Evolutionary conservation across 2,113 vertebrate species (phyloP).

Genomic region (Dolichallabes microphthalmus): DNA sequence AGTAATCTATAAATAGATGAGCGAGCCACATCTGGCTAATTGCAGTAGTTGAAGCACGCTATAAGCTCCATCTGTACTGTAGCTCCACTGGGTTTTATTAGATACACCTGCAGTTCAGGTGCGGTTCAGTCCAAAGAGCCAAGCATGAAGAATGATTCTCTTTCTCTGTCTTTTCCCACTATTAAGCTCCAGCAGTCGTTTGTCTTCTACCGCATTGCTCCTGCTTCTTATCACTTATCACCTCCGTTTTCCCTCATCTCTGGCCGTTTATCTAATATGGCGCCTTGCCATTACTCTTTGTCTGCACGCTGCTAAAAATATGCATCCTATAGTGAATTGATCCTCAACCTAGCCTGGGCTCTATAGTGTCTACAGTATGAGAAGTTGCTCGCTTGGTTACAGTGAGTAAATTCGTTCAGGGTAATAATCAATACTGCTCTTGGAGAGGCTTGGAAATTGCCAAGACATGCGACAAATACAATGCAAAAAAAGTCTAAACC

Average conservation of each 20-base stretch:
- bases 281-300: slow-evolving; percentile 23
- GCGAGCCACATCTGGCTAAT: slow-evolving; percentile 10
- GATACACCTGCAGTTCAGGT: slow-evolving; percentile 11
- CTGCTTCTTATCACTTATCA: slow-evolving; percentile 55
- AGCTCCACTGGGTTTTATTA: slow-evolving; percentile 12
- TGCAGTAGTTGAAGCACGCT: not conserved
- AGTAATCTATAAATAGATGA: not conserved
- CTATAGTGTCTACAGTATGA: not conserved
- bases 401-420: not conserved
- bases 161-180: not conserved
- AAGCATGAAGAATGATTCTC: slow-evolving; percentile 48
- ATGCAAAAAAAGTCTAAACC: not conserved
- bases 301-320: slow-evolving; percentile 22
- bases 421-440: not conserved
- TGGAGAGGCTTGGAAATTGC: not conserved
- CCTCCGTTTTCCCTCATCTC: slow-evolving; percentile 50
- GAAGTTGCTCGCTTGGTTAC: not conserved
- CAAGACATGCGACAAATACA: not conserved
- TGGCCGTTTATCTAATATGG: slow-evolving; percentile 38
- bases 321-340: slow-evolving; percentile 16
- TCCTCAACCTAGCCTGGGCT: not conserved
- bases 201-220: slow-evolving; percentile 49
- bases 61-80: slow-evolving; percentile 23
- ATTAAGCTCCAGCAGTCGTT: slow-evolving; percentile 50
- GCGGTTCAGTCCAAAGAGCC: slow-evolving; percentile 45